A percentile compares a stretch with the other conserved stretches of the same genome.
These are phyloP conservation scores for Diadophis punctatus DNA, from an alignment of 2,113 vertebrate species.

Conservation along the genomic window DNA sequence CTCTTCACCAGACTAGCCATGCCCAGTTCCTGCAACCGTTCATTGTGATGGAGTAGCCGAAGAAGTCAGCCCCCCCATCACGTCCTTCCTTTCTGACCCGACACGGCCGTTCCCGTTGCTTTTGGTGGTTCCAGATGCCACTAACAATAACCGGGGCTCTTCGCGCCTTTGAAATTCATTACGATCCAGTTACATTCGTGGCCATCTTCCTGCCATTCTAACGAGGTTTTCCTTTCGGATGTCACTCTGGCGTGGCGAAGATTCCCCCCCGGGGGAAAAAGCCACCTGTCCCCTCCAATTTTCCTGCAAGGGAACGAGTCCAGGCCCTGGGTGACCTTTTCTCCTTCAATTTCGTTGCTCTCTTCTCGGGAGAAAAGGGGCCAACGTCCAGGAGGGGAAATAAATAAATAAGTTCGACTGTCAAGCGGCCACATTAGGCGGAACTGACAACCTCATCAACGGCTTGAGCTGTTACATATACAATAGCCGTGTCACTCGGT, in stretches of 20 bases:
- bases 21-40: too few relatives aligned
- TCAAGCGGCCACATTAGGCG: constrained; percentile 68
- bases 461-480: constrained; percentile 50
- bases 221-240: constrained; percentile 55
- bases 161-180: background rate
- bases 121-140: constrained; percentile 39
- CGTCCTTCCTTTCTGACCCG: constrained; percentile 25
- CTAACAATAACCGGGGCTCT: background rate
- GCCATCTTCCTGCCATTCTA: constrained; percentile 23
- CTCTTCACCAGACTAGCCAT: too few relatives aligned
- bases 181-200: constrained; percentile 7
- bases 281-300: constrained; percentile 74
- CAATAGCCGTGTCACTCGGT: constrained; percentile 73
- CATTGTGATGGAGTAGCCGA: background rate
- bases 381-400: background rate
- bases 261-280: constrained; percentile 29
- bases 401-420: constrained; percentile 8
- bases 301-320: constrained; percentile 67
- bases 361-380: background rate
- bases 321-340: constrained; percentile 80
- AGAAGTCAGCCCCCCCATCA: background rate
- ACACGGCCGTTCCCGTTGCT: constrained; percentile 50
- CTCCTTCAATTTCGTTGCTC: constrained; percentile 80
- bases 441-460: constrained; percentile 79
- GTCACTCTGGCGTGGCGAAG: constrained; percentile 52